A percentile compares a stretch with the other conserved stretches of the same genome.
phyloP scores from a whole-genome alignment of 2,888 invertebrate species.

The Brassicogethes aeneus region DNA sequence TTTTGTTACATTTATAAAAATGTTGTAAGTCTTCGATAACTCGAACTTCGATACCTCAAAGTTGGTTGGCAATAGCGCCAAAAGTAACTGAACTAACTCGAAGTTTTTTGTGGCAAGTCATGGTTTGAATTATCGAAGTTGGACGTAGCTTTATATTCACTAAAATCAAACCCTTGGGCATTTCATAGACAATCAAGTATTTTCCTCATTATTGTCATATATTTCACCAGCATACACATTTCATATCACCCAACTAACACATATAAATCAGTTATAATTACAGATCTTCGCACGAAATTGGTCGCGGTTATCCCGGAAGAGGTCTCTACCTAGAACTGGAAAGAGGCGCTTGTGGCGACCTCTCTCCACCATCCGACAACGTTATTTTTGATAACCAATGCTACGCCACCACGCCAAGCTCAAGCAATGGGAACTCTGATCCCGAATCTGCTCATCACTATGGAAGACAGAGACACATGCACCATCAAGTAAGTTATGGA shows the following conservation, averaged over 20 bases:
- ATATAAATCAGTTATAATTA: conserved; percentile 24
- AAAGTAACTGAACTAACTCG: no score
- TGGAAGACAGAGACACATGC: conserved; percentile 53
- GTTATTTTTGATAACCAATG: conserved; percentile 93
- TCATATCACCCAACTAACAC: not conserved
- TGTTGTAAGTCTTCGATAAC: no score
- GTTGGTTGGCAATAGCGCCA: no score
- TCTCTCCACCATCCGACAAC: conserved; percentile 86
- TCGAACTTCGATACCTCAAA: no score
- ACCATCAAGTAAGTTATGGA: conserved; percentile 50
- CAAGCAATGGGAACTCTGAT: conserved; percentile 87
- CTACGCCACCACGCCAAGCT: conserved; percentile 90
- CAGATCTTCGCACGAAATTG: conserved; percentile 65
- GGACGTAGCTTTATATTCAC: no score
- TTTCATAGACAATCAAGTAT: not conserved
- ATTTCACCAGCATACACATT: not conserved
- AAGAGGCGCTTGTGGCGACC: conserved; percentile 50
- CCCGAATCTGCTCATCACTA: conserved; percentile 62
- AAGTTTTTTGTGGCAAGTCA: no score
- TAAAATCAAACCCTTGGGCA: no score
- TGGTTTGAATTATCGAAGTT: no score
- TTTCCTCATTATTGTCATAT: not conserved
- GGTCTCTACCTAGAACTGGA: conserved; percentile 75
- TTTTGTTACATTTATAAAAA: no score
- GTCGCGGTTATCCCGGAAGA: conserved; percentile 60